Evolutionary conservation across 1,140 invertebrate genomes (phyloP).

Genomic region (Diabrotica virgifera): DNA sequence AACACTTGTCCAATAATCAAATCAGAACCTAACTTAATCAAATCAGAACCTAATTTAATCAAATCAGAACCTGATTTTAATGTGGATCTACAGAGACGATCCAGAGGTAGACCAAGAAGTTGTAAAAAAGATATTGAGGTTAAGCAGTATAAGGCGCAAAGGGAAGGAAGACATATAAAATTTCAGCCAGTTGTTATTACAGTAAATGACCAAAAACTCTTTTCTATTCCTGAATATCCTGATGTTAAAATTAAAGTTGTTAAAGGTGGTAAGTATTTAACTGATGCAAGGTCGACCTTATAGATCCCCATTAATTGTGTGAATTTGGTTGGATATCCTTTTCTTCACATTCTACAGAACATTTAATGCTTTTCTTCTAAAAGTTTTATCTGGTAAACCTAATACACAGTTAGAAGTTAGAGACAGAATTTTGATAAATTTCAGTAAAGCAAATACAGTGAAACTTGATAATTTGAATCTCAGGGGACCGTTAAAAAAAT

Average conservation of each 20-base stretch:
- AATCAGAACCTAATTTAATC: not conserved
- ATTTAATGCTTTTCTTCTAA: no score
- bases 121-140: not conserved
- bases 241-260: slow-evolving; percentile 19
- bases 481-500: no score
- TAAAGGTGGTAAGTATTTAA: slow-evolving; percentile 9
- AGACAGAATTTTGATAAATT: no score
- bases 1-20: not conserved
- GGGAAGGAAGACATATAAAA: not conserved
- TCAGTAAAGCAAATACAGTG: no score
- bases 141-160: not conserved
- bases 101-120: not conserved
- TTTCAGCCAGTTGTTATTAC: slow-evolving; percentile 10
- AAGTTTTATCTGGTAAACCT: no score
- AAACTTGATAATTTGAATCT: no score
- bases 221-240: slow-evolving; percentile 14
- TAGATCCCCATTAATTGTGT: not conserved
- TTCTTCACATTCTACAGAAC: not conserved
- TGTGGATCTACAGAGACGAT: not conserved
- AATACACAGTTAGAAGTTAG: no score
- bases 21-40: not conserved
- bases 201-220: slow-evolving; percentile 1
- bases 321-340: slow-evolving; percentile 1
- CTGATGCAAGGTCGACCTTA: no score
- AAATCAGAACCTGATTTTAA: not conserved